Base-by-base conservation (phyloP, 2,797 vertebrate genomes). In the Cryptoblepharus egeriae region DNA sequence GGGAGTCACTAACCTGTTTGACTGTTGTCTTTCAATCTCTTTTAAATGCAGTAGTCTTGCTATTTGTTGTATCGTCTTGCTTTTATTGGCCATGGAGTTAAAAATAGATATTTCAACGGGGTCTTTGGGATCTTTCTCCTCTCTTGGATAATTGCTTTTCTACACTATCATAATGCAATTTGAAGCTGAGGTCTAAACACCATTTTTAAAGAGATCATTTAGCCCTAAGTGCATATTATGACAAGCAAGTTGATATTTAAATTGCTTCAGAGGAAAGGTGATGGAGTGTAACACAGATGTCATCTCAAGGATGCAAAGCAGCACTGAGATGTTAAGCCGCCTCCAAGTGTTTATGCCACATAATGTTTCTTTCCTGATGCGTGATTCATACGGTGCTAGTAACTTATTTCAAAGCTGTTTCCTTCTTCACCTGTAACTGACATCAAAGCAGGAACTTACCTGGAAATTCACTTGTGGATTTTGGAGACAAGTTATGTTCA, bases 241-340 rank as follows among this genome's bases (percentile, higher is more conserved):
- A 35, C 80, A 75, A 68, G 45, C 28, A 30, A 15, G 30, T 61
- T 63, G 61, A 30, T 68, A 39, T 60, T 42, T 45, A 35, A 61
- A 68, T 58, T 58, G 12, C 20, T 20, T 69, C 70, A 52, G 26
- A 84, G 4, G 76, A 58, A 74, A 87, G 67, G 20, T 72, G 78
- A 70, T 52, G 60, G 26, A 85, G 70, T 68, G 83, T n/a, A 85
- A 32, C 37, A 63, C 73, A 45, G 73, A 78, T 91, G 90, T 87
- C 80, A 87, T 87, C 92, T 91, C 81, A 78, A 78, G 55, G 2
- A 5, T 85, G 83, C 71, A 88, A 90, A 89, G 80, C 12, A 61
- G 67, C 39, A 16, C 52, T 70, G 57, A 22, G 71, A 73, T 16
- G 42, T 76, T 78, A 74, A 78, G 70, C 57, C 72, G 13, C 82